A percentile compares a stretch with the other conserved stretches of the same genome.
Evolutionary conservation across 2,888 invertebrate species (phyloP).

Genomic region (Platynereis dumerilii): DNA sequence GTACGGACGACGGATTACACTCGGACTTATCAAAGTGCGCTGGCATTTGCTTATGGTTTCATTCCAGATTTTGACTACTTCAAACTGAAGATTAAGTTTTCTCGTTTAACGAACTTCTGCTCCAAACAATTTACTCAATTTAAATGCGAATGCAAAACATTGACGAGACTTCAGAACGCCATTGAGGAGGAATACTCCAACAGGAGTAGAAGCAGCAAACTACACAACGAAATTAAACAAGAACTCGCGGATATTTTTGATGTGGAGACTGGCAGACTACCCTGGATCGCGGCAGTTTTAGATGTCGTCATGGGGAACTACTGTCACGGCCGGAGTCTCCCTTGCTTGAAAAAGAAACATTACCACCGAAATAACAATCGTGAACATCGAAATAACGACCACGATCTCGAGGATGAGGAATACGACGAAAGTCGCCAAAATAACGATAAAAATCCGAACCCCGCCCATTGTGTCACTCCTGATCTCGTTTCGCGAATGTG

Average conservation of each 20-base stretch:
- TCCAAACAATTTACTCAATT: constrained; percentile 8
- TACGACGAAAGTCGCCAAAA: too few relatives aligned
- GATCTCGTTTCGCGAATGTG: constrained; percentile 12
- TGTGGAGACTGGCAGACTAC: constrained; percentile 3
- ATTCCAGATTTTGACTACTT: constrained; percentile 70
- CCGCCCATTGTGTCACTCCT: constrained; percentile 11
- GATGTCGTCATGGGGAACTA: constrained; percentile 16
- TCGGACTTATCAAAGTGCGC: constrained; percentile 88
- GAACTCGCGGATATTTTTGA: constrained; percentile 11
- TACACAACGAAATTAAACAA: constrained; percentile 8
- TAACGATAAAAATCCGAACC: too few relatives aligned
- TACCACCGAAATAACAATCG: too few relatives aligned
- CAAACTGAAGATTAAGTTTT: constrained; percentile 4
- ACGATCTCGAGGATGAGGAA: too few relatives aligned
- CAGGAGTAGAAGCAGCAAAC: constrained; percentile 13
- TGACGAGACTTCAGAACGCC: constrained; percentile 7
- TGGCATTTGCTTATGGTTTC: constrained; percentile 78
- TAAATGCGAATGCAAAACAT: constrained; percentile 12
- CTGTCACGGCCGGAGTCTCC: constrained; percentile 16
- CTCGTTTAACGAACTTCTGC: constrained; percentile 17
- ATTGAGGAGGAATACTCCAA: constrained; percentile 13
- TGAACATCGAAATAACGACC: too few relatives aligned
- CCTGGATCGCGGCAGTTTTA: constrained; percentile 14
- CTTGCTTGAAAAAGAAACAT: background rate
- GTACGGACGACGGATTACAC: constrained; percentile 84